A percentile compares a stretch with the other conserved stretches of the same genome.
Conservation (phyloP, 1,140 invertebrate species). For the Mya arenaria region DNA sequence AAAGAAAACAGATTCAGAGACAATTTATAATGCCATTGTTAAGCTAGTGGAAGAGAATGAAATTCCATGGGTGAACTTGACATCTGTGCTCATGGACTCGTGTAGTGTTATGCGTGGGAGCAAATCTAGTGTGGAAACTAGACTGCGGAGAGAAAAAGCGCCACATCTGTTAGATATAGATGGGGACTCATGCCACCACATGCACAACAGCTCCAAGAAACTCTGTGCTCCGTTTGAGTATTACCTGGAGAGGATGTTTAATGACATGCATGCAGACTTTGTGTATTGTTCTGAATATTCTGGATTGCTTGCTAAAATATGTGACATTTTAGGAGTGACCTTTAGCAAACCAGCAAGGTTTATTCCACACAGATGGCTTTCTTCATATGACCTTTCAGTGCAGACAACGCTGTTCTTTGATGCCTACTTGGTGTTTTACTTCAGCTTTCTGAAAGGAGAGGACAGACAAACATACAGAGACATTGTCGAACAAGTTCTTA, state of each 20-base stretch:
- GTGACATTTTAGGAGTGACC: conserved; percentile 52
- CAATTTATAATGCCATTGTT: conserved; percentile 5
- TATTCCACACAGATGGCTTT: conserved; percentile 65
- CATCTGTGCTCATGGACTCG: conserved; percentile 62
- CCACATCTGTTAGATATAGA: conserved; percentile 64
- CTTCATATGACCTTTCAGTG: conserved; percentile 56
- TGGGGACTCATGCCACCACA: conserved; percentile 67
- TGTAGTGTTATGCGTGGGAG: conserved; percentile 62
- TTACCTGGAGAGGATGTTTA: conserved; percentile 43
- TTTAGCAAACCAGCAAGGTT: conserved; percentile 56
- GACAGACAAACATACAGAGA: neutral
- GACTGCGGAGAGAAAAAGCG: conserved; percentile 51
- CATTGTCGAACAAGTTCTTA: neutral
- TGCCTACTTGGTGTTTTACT: conserved; percentile 59
- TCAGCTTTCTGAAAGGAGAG: conserved; percentile 21
- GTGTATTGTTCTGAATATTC: conserved; percentile 57
- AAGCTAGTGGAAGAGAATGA: conserved; percentile 34
- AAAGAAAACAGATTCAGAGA: conserved; percentile 7
- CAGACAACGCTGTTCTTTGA: conserved; percentile 50
- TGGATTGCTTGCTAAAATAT: conserved; percentile 53
- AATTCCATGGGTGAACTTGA: conserved; percentile 60
- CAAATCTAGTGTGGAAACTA: conserved; percentile 57
- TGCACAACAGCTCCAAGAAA: conserved; percentile 58
- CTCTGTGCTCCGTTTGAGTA: conserved; percentile 60
- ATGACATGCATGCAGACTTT: conserved; percentile 62